phyloP scores from a whole-genome alignment of 1,140 invertebrate genomes.

The Atopsyche davidsoni region DNA sequence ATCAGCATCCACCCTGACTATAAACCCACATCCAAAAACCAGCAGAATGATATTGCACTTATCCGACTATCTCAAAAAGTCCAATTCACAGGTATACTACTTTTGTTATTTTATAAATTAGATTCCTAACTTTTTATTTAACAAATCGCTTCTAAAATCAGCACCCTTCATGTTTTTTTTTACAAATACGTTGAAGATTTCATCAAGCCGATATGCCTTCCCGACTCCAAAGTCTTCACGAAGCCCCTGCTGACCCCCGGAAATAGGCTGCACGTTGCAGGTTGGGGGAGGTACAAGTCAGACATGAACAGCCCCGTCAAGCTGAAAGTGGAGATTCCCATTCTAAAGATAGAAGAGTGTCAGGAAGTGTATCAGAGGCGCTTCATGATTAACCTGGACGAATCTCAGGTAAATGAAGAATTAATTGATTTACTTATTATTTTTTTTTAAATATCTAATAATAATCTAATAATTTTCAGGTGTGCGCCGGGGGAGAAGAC shows the following conservation, averaged over 20 bases:
- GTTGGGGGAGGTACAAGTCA: constrained; percentile 32
- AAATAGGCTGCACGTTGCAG: constrained; percentile 5
- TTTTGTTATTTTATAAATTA: no score
- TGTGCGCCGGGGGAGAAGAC: constrained; percentile 58
- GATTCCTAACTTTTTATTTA: no score
- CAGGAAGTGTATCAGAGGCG: constrained; percentile 34
- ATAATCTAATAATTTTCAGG: no score
- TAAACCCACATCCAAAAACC: constrained; percentile 43
- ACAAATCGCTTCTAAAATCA: no score
- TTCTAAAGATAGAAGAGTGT: constrained; percentile 37
- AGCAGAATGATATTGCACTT: constrained; percentile 63
- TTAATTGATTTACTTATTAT: no score
- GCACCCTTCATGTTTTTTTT: no score
- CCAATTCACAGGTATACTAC: constrained; percentile 39
- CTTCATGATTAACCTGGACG: no score
- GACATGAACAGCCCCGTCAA: constrained; percentile 38
- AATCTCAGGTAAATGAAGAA: no score
- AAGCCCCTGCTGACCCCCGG: constrained; percentile 13
- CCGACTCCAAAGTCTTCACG: constrained; percentile 17
- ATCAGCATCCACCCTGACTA: constrained; percentile 58
- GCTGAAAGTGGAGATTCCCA: constrained; percentile 41
- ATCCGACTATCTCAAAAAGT: constrained; percentile 53
- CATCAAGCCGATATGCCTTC: constrained; percentile 47
- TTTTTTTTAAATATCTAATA: no score
- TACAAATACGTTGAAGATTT: no score